phyloP scores from a whole-genome alignment of 2,888 invertebrate genomes.

The Megaustenia siamemsis region DNA sequence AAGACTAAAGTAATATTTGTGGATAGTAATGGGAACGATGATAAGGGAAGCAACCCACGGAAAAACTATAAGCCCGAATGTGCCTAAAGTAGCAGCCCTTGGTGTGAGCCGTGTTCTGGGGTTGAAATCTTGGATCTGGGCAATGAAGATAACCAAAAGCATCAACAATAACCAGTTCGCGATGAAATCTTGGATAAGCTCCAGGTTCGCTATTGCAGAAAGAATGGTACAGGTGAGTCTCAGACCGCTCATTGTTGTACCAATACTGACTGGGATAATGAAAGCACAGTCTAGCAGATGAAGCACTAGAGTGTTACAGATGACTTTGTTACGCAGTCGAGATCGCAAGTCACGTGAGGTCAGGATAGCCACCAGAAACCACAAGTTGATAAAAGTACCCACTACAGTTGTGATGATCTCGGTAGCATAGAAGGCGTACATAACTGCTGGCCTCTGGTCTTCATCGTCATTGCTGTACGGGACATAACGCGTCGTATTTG shows the following conservation, averaged over 20 bases:
- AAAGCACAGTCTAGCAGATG: neutral
- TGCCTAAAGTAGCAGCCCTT: neutral
- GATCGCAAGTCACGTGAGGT: neutral
- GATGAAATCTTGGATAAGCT: conserved; percentile 6
- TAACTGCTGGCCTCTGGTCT: no score
- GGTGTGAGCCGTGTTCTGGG: neutral
- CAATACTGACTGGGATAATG: neutral
- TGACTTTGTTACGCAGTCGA: conserved; percentile 1
- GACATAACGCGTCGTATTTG: no score
- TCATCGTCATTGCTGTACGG: no score
- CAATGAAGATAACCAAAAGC: conserved; percentile 15
- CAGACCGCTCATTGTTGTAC: no score
- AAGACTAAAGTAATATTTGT: neutral
- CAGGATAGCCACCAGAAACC: neutral
- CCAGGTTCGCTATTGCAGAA: neutral
- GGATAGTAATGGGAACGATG: neutral
- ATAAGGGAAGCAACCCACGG: conserved; percentile 5
- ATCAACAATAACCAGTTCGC: conserved; percentile 25
- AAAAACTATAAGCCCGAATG: neutral
- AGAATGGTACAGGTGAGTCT: neutral
- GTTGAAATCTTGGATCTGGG: neutral
- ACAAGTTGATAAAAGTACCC: neutral
- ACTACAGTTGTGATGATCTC: neutral
- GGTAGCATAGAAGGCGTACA: neutral
- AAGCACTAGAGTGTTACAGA: neutral